Conservation (phyloP, 2,113 vertebrate species). For the Cynopterus brachyotis region DNA sequence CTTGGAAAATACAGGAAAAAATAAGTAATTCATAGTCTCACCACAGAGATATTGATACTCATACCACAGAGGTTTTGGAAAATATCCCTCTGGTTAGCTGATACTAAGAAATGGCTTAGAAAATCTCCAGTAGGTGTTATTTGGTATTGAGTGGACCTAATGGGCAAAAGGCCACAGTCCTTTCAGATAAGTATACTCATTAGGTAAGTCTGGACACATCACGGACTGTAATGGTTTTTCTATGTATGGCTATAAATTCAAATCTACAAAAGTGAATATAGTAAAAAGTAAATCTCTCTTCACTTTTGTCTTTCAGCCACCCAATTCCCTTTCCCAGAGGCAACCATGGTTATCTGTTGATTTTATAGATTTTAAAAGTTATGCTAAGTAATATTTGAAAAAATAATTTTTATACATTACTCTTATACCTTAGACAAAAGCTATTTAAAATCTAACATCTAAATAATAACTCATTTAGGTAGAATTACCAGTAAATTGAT, state of each 20-base stretch:
- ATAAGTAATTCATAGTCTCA: background rate
- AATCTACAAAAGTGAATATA: background rate
- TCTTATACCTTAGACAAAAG: background rate
- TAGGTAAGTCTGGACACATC: background rate
- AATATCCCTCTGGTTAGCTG: background rate
- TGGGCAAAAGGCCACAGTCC: background rate
- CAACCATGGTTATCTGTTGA: background rate
- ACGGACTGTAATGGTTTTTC: background rate
- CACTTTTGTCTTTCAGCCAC: background rate
- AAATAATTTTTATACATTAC: background rate
- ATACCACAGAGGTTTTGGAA: background rate
- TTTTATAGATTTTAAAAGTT: conserved; percentile 24
- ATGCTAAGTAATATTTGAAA: background rate
- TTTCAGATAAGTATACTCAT: background rate
- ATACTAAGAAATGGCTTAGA: background rate
- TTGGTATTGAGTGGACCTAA: background rate
- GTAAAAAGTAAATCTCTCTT: background rate
- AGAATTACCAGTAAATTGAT: background rate
- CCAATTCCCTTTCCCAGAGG: background rate
- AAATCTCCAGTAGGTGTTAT: background rate
- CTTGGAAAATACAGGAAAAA: background rate
- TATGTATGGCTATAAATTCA: background rate
- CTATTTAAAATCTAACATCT: background rate
- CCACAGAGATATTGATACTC: background rate
- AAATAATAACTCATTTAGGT: background rate